Evolutionary conservation across 2,113 vertebrate genomes (phyloP).

Genomic region (Galeopterus variegatus): DNA sequence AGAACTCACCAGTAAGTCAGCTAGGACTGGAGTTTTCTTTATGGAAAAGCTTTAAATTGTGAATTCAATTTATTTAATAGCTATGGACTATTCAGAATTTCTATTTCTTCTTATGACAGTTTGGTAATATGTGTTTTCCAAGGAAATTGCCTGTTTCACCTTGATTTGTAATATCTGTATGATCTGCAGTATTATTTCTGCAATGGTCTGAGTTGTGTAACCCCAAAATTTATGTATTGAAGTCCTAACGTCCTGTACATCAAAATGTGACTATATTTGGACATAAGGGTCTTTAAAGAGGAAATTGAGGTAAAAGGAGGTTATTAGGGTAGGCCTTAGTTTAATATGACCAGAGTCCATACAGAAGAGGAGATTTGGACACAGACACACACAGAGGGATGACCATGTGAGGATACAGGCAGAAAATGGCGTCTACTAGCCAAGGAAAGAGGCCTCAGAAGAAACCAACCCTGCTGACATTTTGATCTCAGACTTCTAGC

Average conservation of each 20-base stretch:
- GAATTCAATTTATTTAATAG: not conserved
- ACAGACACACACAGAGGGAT: not conserved
- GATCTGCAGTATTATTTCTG: not conserved
- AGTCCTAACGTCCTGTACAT: not conserved
- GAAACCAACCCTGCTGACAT: not conserved
- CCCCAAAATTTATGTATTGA: not conserved
- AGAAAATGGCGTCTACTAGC: not conserved
- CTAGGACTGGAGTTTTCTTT: not conserved
- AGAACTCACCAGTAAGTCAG: not conserved
- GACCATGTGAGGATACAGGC: not conserved
- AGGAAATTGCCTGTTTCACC: not conserved
- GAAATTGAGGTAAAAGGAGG: not conserved
- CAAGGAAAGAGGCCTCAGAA: not conserved
- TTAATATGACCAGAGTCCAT: not conserved
- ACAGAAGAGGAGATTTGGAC: not conserved
- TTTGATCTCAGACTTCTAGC: not conserved
- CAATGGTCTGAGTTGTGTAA: not conserved
- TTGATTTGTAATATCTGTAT: not conserved
- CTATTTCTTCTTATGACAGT: not conserved
- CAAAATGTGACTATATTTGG: not conserved
- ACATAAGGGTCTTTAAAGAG: not conserved
- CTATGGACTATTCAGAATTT: not conserved
- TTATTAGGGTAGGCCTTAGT: not conserved
- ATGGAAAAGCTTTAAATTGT: not conserved
- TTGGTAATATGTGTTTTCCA: not conserved